Conservation (phyloP, 2,888 invertebrate genomes). For the Tetanocera ferruginea region DNA sequence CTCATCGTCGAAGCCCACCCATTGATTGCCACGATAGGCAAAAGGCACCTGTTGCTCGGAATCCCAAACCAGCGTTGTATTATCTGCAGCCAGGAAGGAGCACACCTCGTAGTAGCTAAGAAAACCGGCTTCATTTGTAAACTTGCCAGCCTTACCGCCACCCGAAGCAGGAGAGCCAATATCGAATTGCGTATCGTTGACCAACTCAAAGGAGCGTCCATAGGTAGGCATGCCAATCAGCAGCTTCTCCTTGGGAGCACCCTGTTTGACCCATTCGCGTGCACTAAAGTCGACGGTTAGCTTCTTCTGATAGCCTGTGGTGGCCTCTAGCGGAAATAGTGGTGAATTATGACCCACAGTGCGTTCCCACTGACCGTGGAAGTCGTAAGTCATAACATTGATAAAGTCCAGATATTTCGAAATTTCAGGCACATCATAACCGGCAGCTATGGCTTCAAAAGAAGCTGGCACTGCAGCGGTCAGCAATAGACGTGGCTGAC, state of each 20-base stretch:
- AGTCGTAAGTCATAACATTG: conserved; percentile 96
- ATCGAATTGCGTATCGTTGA: conserved; percentile 89
- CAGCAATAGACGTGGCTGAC: conserved; percentile 82
- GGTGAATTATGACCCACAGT: conserved; percentile 95
- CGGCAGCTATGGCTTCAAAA: conserved; percentile 93
- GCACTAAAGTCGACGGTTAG: conserved; percentile 93
- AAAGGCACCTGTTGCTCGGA: conserved; percentile 97
- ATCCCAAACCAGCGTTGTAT: conserved; percentile 95
- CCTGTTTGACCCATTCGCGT: conserved; percentile 92
- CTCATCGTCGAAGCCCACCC: conserved; percentile 96
- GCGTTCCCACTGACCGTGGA: conserved; percentile 95
- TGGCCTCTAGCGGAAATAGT: conserved; percentile 87
- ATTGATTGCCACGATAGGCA: conserved; percentile 90
- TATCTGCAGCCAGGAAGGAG: conserved; percentile 88
- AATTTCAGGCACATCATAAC: conserved; percentile 94
- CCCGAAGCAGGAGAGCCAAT: conserved; percentile 93
- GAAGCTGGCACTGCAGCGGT: conserved; percentile 94
- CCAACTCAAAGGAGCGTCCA: conserved; percentile 90
- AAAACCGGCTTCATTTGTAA: conserved; percentile 94
- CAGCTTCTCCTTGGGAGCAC: conserved; percentile 93
- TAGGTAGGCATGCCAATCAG: conserved; percentile 97
- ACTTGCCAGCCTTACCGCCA: conserved; percentile 88
- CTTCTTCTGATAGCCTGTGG: conserved; percentile 92
- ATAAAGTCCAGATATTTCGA: conserved; percentile 94
- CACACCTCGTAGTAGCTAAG: conserved; percentile 97